Conservation (phyloP, 1,140 invertebrate genomes). For the Cydia splendana region DNA sequence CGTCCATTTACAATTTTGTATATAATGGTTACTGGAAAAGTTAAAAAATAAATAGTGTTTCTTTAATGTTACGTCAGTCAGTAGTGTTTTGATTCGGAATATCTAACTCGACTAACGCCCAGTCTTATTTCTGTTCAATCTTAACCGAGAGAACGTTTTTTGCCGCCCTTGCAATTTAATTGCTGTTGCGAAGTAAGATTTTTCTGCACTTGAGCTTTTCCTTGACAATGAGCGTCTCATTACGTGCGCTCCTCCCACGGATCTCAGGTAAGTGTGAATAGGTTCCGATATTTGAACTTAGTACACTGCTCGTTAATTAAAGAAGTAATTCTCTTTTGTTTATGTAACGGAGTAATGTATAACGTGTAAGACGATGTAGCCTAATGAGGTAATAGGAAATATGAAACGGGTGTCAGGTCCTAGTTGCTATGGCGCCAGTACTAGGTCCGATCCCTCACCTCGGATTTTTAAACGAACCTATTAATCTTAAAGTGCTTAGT, state of each 20-base stretch:
- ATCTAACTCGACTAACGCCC: slow-evolving; percentile 35
- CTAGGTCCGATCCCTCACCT: neutral
- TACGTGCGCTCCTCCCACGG: slow-evolving; percentile 40
- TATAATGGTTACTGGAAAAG: slow-evolving; percentile 52
- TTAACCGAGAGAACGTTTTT: slow-evolving; percentile 16
- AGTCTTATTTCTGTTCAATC: slow-evolving; percentile 41
- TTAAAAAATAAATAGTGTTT: slow-evolving; percentile 47
- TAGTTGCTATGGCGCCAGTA: slow-evolving; percentile 45
- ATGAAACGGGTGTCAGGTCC: slow-evolving; percentile 34
- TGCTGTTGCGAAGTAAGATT: slow-evolving; percentile 13
- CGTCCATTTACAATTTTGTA: slow-evolving; percentile 63
- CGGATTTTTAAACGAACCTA: neutral
- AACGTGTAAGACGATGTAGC: slow-evolving; percentile 30
- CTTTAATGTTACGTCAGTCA: slow-evolving; percentile 37
- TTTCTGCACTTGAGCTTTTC: slow-evolving; percentile 32
- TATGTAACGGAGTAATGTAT: slow-evolving; percentile 23
- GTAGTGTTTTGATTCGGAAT: slow-evolving; percentile 20
- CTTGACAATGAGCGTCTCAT: slow-evolving; percentile 38
- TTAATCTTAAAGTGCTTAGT: neutral
- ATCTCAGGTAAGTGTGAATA: slow-evolving; percentile 42
- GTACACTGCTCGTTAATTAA: neutral
- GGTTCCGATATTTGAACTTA: slow-evolving; percentile 11
- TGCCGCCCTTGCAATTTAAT: slow-evolving; percentile 6
- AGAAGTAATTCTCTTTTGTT: slow-evolving; percentile 1
- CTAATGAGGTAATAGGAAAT: slow-evolving; percentile 40